phyloP scores from a whole-genome alignment of 2,888 invertebrate genomes.

The Eristalinus aeneus region DNA sequence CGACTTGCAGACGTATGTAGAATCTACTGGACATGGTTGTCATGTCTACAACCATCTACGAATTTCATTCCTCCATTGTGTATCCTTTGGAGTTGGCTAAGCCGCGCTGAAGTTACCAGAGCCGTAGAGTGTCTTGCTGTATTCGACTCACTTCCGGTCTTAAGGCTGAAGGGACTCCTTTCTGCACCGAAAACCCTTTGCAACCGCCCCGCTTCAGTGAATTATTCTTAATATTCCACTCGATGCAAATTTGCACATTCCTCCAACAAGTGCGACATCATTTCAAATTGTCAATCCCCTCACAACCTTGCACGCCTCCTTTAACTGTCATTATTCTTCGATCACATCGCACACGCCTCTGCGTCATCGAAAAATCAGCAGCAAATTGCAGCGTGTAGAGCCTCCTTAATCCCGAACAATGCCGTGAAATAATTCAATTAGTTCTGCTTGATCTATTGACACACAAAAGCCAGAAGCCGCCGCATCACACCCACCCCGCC shows the following conservation, averaged over 20 bases:
- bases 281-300: background rate
- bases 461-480: slow-evolving; percentile 3
- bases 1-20: too few relatives aligned
- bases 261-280: background rate
- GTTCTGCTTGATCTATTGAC: slow-evolving; percentile 66
- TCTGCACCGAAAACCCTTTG: too few relatives aligned
- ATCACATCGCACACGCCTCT: background rate
- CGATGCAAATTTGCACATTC: background rate
- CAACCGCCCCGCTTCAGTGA: too few relatives aligned
- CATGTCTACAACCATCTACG: too few relatives aligned
- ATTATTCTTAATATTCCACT: too few relatives aligned
- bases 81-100: too few relatives aligned
- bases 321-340: background rate
- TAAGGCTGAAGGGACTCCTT: too few relatives aligned
- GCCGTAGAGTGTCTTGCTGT: too few relatives aligned
- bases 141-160: too few relatives aligned
- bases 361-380: background rate
- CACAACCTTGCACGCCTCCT: background rate
- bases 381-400: slow-evolving; percentile 54
- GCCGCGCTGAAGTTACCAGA: too few relatives aligned
- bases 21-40: too few relatives aligned
- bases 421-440: slow-evolving; percentile 63
- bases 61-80: too few relatives aligned
- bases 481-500: slow-evolving; percentile 4
- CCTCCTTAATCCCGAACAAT: slow-evolving; percentile 49